Evolutionary conservation across 2,888 invertebrate genomes (phyloP).

Genomic region (Rhagonycha lutea): DNA sequence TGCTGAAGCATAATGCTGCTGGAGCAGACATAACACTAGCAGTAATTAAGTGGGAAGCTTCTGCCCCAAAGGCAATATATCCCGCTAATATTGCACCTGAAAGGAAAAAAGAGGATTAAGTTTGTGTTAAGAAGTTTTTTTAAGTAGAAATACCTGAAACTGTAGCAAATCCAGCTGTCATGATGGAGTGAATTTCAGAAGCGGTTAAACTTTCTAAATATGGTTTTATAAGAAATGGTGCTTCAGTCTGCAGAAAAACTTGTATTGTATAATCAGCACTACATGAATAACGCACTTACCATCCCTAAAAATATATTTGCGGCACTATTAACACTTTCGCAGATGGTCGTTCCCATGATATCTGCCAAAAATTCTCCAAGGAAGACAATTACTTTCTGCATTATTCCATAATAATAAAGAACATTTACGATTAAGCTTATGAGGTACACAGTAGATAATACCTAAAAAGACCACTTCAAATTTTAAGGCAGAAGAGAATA

Average conservation of each 20-base stretch:
- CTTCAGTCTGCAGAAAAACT: conserved; percentile 73
- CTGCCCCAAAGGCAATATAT: conserved; percentile 88
- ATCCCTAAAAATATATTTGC: conserved; percentile 94
- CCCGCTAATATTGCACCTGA: conserved; percentile 87
- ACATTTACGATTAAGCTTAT: conserved; percentile 90
- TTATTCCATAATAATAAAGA: conserved; percentile 83
- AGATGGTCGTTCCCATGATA: conserved; percentile 85
- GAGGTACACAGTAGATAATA: conserved; percentile 90
- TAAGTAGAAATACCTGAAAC: conserved; percentile 71
- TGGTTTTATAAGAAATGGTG: conserved; percentile 85
- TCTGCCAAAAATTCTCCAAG: conserved; percentile 77
- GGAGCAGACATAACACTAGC: conserved; percentile 97
- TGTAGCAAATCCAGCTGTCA: conserved; percentile 94
- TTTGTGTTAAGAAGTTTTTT: neutral
- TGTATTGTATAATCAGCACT: conserved; percentile 6
- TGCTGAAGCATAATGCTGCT: conserved; percentile 86
- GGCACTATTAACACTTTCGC: conserved; percentile 90
- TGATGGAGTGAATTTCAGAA: conserved; percentile 91
- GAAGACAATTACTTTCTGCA: conserved; percentile 84
- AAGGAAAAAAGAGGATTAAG: conserved; percentile 35
- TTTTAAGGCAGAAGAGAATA: neutral
- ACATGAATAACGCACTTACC: conserved; percentile 59
- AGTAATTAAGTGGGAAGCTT: conserved; percentile 85
- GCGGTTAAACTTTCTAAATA: conserved; percentile 83
- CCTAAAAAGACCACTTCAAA: conserved; percentile 56